Base-by-base conservation (phyloP, 1,140 invertebrate genomes). In the Drosophila micromelanica region DNA sequence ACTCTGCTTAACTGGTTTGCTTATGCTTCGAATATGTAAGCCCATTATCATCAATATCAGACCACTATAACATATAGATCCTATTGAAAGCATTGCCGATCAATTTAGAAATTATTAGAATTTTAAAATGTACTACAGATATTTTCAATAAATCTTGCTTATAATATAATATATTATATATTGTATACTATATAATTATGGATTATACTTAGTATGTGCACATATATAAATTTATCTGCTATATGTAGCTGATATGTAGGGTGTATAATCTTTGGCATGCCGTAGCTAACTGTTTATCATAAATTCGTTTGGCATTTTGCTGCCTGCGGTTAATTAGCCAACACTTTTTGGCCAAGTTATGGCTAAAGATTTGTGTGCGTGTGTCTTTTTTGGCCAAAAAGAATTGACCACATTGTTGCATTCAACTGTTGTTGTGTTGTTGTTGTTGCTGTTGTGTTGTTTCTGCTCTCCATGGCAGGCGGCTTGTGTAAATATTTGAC, bases 401-500 rank as follows among this genome's bases (percentile, higher is more conserved):
- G 45, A 70, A 78, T 68, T 73, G 70, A 77, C 63, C 70, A 68
- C 49, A 72, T 63, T 80, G 64, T 73, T 68, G 61, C 56, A 35
- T 46, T 49, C 30, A 37, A 49, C 30, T 38, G 40, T 43, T 15
- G 27, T 45, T 68, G 17, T 55, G 42, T 56, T 23, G 35, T 52
- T 60, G 69, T 68, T 54, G 56, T 64, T 51, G 60, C 37, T 70
- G 60, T 42, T 73, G 65, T 54, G 56, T 64, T 51, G 60, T 40
- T 70, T 62, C 40, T 73, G 65, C 70, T 76, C 60, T 55, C 48
- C 60, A 17, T 73, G 46, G 65, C 67, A 59, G 67, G 61, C 72
- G 74, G 73, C 57, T 72, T 81, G 71, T 87, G 81, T 82, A 90
- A 90, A 90, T 90, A 90, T 90, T 90, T 90, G 80, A 90, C 86